A percentile compares a stretch with the other conserved stretches of the same genome.
Evolutionary conservation across 2,797 vertebrate species (phyloP).

Genomic region (Macropodus opercularis): DNA sequence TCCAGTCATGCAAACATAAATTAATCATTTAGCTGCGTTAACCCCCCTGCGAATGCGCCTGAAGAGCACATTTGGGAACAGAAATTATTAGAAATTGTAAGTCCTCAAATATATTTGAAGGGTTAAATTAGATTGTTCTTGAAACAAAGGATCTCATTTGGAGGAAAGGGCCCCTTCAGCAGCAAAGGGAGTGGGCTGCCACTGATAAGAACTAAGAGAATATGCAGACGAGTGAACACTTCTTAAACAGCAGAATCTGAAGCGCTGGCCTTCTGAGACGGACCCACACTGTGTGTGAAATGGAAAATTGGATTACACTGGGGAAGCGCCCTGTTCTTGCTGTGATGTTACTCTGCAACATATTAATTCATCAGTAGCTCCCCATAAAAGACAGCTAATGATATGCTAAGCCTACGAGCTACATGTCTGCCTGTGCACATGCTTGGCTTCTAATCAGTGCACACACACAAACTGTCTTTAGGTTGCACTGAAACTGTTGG

Average conservation of each 20-base stretch:
- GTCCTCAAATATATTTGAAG: not conserved
- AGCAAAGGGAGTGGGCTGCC: constrained; percentile 1
- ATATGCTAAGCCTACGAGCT: constrained; percentile 70
- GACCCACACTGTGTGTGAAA: constrained; percentile 38
- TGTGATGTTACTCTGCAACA: constrained; percentile 63
- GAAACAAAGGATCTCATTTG: constrained; percentile 32
- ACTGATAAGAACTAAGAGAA: constrained; percentile 28
- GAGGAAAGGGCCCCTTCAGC: constrained; percentile 16
- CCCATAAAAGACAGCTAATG: constrained; percentile 56
- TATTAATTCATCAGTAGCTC: constrained; percentile 32
- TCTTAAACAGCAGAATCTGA: constrained; percentile 21
- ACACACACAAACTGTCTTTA: constrained; percentile 18
- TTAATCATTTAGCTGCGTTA: not conserved
- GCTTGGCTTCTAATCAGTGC: constrained; percentile 6
- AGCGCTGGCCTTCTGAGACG: not conserved
- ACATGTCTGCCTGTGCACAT: constrained; percentile 11
- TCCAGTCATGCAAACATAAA: not conserved
- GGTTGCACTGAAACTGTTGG: constrained; percentile 15
- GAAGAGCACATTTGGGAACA: not conserved
- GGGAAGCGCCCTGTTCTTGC: constrained; percentile 57
- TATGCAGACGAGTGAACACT: constrained; percentile 14
- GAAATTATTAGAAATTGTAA: not conserved
- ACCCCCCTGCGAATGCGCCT: not conserved
- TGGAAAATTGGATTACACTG: constrained; percentile 80
- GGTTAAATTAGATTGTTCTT: not conserved